Evolutionary conservation across 2,113 vertebrate genomes (phyloP).

Genomic region (Trogon surrucura): DNA sequence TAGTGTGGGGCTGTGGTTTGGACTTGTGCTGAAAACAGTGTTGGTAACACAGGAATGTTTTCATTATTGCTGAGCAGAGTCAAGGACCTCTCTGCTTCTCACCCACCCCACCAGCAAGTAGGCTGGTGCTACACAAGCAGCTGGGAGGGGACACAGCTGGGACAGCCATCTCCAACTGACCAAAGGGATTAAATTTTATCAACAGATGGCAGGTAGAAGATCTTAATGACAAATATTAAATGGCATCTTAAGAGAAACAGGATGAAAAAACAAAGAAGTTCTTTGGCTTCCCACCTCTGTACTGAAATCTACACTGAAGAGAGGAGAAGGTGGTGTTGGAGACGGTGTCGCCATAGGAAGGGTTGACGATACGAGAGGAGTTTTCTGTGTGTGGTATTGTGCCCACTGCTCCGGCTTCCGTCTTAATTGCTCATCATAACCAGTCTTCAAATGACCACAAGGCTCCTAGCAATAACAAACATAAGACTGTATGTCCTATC

Average conservation of each 20-base stretch:
- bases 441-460: constrained; percentile 86
- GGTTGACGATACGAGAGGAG: constrained; percentile 76
- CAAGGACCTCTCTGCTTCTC: background rate
- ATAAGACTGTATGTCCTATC: background rate
- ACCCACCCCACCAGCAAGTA: background rate
- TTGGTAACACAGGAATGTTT: background rate
- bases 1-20: background rate
- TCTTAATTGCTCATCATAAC: constrained; percentile 90
- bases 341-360: constrained; percentile 82
- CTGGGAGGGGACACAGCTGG: background rate
- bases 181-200: background rate
- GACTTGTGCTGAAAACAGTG: background rate
- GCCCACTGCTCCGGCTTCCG: constrained; percentile 94
- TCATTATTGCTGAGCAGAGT: background rate
- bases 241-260: background rate
- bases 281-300: constrained; percentile 81
- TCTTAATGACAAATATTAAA: background rate
- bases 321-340: constrained; percentile 89
- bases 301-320: constrained; percentile 91
- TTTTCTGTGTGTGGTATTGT: constrained; percentile 84
- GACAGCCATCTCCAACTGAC: background rate
- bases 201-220: background rate
- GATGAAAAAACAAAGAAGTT: background rate
- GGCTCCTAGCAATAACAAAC: constrained; percentile 77
- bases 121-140: background rate